Evolutionary conservation across 2,797 vertebrate species (phyloP), one percentile per base, ranked within the genome.

Genomic region (Trachops cirrhosus): DNA sequence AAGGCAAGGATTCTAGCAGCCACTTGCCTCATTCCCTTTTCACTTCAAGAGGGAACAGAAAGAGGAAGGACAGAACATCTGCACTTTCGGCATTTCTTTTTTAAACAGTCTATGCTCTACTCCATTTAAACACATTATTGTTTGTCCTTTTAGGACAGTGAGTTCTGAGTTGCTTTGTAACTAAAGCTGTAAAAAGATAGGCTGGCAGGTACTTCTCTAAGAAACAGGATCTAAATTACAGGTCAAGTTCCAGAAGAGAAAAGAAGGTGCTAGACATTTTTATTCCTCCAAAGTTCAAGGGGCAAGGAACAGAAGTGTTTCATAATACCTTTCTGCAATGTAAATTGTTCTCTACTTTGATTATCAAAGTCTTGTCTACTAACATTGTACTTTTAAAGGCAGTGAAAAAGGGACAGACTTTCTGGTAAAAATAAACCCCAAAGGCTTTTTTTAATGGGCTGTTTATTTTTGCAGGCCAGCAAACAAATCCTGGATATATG

Each of bases 241-340:
- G 80, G 52, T 75, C 93, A 48, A 84, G 86, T 59, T 89, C 75
- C 86, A 74, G 84, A 75, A 9, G 14, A 84, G 78, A 52, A 68
- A 83, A 62, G 83, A 86, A 68, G 52, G 62, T 86, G 80, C 29
- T 9, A 87, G 94, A 93, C 74, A 71, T 75, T 54, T 89, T 50
- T 92, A 44, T 68, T 84, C 83, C 89, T 74, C 48, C 48, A 2
- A 52, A 94, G 95, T 96, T 94, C 93, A 96, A 86, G 83, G 73
- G 87, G 68, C 93, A 92, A 92, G 84, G 79, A 67, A 90, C 74
- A 77, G 70, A 94, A 93, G 93, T 95, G 89, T 93, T 94, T 95
- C 95, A 92, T 87, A 91, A 91, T 85, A 78, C 16, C 39, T 7
- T 37, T 85, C 89, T 82, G 89, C 70, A 21, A 21, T 57, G 87